Evolutionary conservation across 2,888 invertebrate species (phyloP).

Genomic region (Clusia tigrina): DNA sequence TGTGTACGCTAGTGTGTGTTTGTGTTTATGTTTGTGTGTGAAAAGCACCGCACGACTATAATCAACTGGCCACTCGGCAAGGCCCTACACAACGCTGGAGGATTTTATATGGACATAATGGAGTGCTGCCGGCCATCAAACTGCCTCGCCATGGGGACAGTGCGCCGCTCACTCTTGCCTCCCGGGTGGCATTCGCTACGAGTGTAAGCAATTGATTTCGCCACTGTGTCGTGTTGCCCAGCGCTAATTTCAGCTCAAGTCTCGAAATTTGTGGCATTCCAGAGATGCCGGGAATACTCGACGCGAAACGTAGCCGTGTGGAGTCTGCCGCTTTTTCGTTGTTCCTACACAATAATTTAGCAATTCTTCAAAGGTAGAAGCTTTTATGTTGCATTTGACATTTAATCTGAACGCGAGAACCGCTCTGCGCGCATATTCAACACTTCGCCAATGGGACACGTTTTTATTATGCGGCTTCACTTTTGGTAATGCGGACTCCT

Average conservation of each 20-base stretch:
- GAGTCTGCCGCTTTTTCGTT: not conserved
- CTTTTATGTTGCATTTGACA: conserved; percentile 61
- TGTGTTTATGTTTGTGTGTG: too few species aligned
- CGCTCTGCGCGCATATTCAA: too few species aligned
- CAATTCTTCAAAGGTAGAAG: conserved; percentile 59
- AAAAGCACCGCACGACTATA: too few species aligned
- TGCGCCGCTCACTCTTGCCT: conserved; percentile 7
- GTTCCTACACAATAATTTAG: conserved; percentile 33
- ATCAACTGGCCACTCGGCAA: too few species aligned
- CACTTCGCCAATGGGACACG: conserved; percentile 59
- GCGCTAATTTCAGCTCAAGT: conserved; percentile 46
- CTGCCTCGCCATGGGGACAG: conserved; percentile 40
- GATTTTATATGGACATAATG: conserved; percentile 59
- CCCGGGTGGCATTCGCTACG: conserved; percentile 11
- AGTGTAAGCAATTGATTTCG: conserved; percentile 22
- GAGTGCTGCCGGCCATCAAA: conserved; percentile 45
- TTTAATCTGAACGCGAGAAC: conserved; percentile 59
- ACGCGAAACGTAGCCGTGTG: conserved; percentile 17
- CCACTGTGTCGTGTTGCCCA: conserved; percentile 36
- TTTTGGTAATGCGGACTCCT: conserved; percentile 28
- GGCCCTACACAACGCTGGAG: too few species aligned
- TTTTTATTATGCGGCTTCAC: conserved; percentile 24
- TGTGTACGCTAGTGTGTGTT: too few species aligned
- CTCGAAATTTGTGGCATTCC: conserved; percentile 41
- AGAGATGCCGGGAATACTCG: conserved; percentile 27